Evolutionary conservation across 2,113 vertebrate genomes (phyloP), one percentile per base, ranked within the genome.

Genomic region (Seriola dumerili): DNA sequence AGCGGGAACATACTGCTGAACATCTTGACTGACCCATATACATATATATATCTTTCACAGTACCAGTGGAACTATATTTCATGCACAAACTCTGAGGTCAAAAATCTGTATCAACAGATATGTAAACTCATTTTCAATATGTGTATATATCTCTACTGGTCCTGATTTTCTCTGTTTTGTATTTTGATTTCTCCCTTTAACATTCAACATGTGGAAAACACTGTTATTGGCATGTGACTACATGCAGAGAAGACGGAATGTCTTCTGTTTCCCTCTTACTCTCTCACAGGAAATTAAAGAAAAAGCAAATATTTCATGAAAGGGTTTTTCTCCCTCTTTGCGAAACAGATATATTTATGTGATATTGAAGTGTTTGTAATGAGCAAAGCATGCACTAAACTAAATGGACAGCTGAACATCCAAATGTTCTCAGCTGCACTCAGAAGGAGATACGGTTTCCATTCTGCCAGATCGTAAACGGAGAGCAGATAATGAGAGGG

Each of bases 401-500:
- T 83, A 76, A 89, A 90, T 52, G 61, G 76, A 85, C 76, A 81
- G 78, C 74, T 83, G 80, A 82, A 82, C 62, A 81, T 85, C 85
- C 78, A 91, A 85, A 91, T 76, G 85, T 83, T 91, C 84, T 69
- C 78, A 85, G 78, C 82, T 85, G 81, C 80, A 84, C 77, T 83
- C 73, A 73, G 76, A 86, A 83, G 81, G 81, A 82, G 81, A 85
- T 57, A 76, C 78, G 76, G 79, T 80, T 88, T 66, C 64, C 73
- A 77, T 79, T 86, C 80, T 88, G 79, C 80, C 85, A 85, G 77
- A 82, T 76, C 42, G 17, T 85, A 89, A 91, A 88, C 62, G 38
- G 65, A 80, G 76, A 87, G 85, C 59, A 61, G 81, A 90, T 94
- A 90, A 94, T 91, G 87, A 92, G 91, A 76, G 17, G 63, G 82